Percentiles rank a stretch among this genome's conserved stretches.
These are phyloP conservation scores for Megaceryle maxima DNA, from an alignment of 2,113 vertebrate species.

Conservation along the genomic window DNA sequence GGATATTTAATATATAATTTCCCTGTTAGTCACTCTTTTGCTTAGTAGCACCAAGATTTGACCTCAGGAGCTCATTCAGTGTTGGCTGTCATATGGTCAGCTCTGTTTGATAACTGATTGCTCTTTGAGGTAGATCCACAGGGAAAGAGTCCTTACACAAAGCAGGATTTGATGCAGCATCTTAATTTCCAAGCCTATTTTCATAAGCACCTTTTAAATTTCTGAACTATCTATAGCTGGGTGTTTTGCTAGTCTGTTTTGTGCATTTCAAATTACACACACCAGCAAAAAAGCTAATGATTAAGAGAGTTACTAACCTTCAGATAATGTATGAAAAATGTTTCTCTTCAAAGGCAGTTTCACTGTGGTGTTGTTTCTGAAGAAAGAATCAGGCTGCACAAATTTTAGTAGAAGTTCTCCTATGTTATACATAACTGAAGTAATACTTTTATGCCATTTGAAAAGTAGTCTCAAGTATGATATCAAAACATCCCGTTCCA, in stretches of 20 bases:
- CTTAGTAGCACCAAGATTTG: background rate
- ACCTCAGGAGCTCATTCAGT: background rate
- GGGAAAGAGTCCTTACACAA: background rate
- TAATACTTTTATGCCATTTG: background rate
- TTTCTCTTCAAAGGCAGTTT: constrained; percentile 32
- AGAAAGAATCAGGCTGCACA: background rate
- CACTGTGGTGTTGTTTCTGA: background rate
- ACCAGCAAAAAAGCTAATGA: constrained; percentile 44
- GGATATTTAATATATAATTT: background rate
- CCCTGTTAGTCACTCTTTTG: background rate
- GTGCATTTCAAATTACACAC: constrained; percentile 45
- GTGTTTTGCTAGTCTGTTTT: constrained; percentile 38
- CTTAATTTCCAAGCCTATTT: constrained; percentile 3
- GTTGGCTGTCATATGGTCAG: background rate
- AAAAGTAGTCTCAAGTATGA: background rate
- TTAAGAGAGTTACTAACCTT: constrained; percentile 50
- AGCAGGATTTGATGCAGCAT: background rate
- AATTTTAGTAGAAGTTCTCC: background rate
- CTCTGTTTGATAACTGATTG: background rate
- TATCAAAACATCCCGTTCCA: background rate
- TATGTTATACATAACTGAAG: background rate
- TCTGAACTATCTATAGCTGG: background rate
- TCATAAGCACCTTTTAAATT: background rate
- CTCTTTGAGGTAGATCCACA: background rate
- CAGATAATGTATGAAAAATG: background rate